Conservation (phyloP, 2,888 invertebrate genomes). For the Hyposoter dolosus region DNA sequence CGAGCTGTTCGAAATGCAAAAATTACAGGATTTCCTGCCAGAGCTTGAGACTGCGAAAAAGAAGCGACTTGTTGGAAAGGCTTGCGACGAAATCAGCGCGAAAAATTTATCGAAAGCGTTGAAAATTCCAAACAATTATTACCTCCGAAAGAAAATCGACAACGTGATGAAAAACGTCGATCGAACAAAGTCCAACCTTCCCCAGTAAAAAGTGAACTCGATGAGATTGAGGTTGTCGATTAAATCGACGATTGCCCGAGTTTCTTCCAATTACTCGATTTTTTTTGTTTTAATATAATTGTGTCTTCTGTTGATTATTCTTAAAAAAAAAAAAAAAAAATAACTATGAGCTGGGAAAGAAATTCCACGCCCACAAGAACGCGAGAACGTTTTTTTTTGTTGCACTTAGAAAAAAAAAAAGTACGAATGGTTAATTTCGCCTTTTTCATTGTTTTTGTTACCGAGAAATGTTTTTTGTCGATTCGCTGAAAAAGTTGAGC, state of each 20-base stretch:
- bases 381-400: not conserved
- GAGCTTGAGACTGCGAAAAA: constrained; percentile 48
- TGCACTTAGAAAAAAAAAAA: too few relatives aligned
- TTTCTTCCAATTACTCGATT: not conserved
- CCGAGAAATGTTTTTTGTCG: not conserved
- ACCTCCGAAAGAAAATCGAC: not conserved
- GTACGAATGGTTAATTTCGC: not conserved
- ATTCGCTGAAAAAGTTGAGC: not conserved
- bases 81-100: too few relatives aligned
- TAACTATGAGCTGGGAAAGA: not conserved
- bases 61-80: not conserved
- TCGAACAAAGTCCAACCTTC: not conserved
- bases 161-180: not conserved
- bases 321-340: not conserved
- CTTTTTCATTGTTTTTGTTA: not conserved
- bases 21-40: constrained; percentile 64
- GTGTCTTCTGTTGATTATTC: not conserved
- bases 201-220: not conserved
- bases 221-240: not conserved
- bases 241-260: constrained; percentile 5
- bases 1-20: constrained; percentile 70
- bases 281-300: not conserved
- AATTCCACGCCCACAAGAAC: not conserved
- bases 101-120: not conserved
- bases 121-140: constrained; percentile 1